Evolutionary conservation across 2,888 invertebrate species (phyloP).

Genomic region (Trichopria drosophilae): DNA sequence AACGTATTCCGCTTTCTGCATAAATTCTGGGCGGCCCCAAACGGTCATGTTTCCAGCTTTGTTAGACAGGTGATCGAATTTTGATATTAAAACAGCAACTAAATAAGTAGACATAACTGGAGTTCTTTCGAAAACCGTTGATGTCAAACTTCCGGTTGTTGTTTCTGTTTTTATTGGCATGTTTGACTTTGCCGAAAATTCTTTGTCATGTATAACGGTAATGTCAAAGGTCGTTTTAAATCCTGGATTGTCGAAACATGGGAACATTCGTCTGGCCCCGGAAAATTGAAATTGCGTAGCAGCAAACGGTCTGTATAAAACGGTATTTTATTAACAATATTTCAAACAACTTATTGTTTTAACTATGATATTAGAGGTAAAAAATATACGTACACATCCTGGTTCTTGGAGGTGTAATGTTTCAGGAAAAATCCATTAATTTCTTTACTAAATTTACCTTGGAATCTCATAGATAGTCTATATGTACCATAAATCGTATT

Average conservation of each 20-base stretch:
- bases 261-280: constrained; percentile 70
- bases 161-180: constrained; percentile 39
- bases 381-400: too few species aligned
- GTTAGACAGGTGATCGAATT: constrained; percentile 51
- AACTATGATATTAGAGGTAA: too few species aligned
- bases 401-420: too few species aligned
- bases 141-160: constrained; percentile 24
- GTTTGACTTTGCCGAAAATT: constrained; percentile 55
- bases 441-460: too few species aligned
- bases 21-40: constrained; percentile 28
- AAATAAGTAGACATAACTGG: constrained; percentile 76
- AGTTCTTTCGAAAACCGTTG: constrained; percentile 49
- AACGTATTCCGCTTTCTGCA: constrained; percentile 64
- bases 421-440: too few species aligned
- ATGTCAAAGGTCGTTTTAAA: constrained; percentile 70
- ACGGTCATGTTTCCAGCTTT: constrained; percentile 35
- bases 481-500: too few species aligned
- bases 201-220: constrained; percentile 64
- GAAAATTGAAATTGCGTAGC: constrained; percentile 70
- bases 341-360: too few species aligned
- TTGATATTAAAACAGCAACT: constrained; percentile 73
- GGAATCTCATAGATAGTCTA: too few species aligned
- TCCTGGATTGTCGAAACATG: constrained; percentile 74
- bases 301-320: constrained; percentile 62
- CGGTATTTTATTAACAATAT: neutral